Conservation (phyloP, 2,797 vertebrate species). For the Coregonus suidteri region DNA sequence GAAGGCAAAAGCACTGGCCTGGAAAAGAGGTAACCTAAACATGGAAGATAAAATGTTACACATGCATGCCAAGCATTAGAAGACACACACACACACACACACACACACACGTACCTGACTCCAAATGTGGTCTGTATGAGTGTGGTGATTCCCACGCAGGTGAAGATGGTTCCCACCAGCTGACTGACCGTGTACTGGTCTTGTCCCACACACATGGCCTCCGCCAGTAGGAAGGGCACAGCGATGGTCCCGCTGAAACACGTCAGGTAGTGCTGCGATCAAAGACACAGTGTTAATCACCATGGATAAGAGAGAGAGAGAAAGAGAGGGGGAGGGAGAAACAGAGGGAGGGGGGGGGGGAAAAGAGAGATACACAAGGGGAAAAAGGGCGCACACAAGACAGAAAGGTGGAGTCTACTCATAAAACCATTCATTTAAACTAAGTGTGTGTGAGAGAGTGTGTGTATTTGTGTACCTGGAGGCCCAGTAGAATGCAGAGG, state of each 20-base stretch:
- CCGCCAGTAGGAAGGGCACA: slow-evolving; percentile 91
- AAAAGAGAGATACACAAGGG: slow-evolving; percentile 63
- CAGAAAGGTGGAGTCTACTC: too few species aligned
- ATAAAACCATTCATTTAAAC: too few species aligned
- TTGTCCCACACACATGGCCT: slow-evolving; percentile 89
- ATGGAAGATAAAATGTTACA: slow-evolving; percentile 67
- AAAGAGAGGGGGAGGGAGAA: too few species aligned
- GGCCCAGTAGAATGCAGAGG: slow-evolving; percentile 88
- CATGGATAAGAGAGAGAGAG: neutral
- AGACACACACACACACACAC: neutral
- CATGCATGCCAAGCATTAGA: slow-evolving; percentile 45
- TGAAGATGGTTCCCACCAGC: slow-evolving; percentile 96
- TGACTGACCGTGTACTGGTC: slow-evolving; percentile 91
- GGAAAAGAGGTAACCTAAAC: slow-evolving; percentile 90
- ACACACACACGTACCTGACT: slow-evolving; percentile 78
- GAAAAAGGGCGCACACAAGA: too few species aligned
- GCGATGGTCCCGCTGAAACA: slow-evolving; percentile 97
- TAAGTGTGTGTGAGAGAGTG: neutral
- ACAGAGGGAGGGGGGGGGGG: slow-evolving; percentile 74
- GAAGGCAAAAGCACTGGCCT: slow-evolving; percentile 93
- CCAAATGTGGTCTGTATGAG: slow-evolving; percentile 93
- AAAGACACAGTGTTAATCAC: neutral
- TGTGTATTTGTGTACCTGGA: slow-evolving; percentile 80
- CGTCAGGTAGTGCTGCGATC: slow-evolving; percentile 90
- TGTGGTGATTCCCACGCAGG: slow-evolving; percentile 92